Evolutionary conservation across 1,140 invertebrate genomes (phyloP).

Genomic region (Trachelipus rathkii): DNA sequence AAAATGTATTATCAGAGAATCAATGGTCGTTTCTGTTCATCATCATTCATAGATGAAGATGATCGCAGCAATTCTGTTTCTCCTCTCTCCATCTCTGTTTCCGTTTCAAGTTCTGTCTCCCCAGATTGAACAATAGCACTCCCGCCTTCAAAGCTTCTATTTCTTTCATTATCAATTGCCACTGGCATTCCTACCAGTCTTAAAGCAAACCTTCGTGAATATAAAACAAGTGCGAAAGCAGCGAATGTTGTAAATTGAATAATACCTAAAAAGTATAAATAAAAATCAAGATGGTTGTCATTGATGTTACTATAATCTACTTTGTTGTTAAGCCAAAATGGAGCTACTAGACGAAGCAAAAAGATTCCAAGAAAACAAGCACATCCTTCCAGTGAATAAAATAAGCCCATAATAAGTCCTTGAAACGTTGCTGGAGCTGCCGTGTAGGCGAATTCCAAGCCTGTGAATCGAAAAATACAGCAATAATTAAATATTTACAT

Average conservation of each 20-base stretch:
- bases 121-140: background rate
- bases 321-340: slow-evolving; percentile 50
- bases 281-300: slow-evolving; percentile 55
- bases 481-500: background rate
- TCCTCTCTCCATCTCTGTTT: background rate
- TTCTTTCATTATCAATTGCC: background rate
- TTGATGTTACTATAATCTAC: slow-evolving; percentile 53
- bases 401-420: slow-evolving; percentile 56
- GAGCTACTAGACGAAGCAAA: slow-evolving; percentile 48
- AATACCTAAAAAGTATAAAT: slow-evolving; percentile 54
- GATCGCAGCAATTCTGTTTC: background rate
- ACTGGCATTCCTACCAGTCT: slow-evolving; percentile 32
- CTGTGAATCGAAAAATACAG: slow-evolving; percentile 45
- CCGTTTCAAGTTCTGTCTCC: background rate
- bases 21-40: background rate
- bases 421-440: slow-evolving; percentile 56
- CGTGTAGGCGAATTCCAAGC: slow-evolving; percentile 57
- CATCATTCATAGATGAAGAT: background rate
- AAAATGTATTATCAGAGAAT: background rate
- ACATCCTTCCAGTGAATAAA: slow-evolving; percentile 55
- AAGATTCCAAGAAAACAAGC: slow-evolving; percentile 54
- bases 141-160: background rate
- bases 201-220: slow-evolving; percentile 33
- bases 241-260: slow-evolving; percentile 52
- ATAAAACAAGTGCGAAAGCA: slow-evolving; percentile 46